Conservation (phyloP, 2,888 invertebrate genomes). For the Galeopsomyia nigrocyanea region DNA sequence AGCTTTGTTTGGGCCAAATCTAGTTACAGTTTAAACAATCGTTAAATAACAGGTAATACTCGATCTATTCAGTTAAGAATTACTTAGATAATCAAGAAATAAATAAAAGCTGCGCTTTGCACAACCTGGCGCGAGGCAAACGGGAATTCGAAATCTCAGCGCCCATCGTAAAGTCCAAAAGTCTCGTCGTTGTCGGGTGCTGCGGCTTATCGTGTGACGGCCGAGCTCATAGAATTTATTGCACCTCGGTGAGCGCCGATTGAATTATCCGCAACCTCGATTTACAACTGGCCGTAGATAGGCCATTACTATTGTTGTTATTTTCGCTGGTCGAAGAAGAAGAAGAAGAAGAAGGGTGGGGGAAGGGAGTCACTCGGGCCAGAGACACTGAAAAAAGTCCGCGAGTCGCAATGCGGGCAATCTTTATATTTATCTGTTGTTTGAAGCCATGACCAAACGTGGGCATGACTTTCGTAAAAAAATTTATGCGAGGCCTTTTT, state of each 20-base stretch:
- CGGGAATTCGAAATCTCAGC: too few relatives aligned
- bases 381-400: slow-evolving; percentile 1
- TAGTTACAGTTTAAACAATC: too few relatives aligned
- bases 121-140: background rate
- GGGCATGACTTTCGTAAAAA: slow-evolving; percentile 10
- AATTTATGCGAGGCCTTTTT: slow-evolving; percentile 8
- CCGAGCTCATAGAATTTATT: slow-evolving; percentile 10
- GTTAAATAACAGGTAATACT: too few relatives aligned
- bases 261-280: slow-evolving; percentile 41
- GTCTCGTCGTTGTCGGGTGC: background rate
- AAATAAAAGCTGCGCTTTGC: too few relatives aligned
- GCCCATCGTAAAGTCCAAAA: slow-evolving; percentile 28
- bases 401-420: slow-evolving; percentile 9
- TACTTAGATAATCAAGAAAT: too few relatives aligned
- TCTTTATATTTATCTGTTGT: slow-evolving; percentile 5
- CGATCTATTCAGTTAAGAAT: too few relatives aligned
- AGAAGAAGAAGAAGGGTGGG: background rate
- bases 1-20: too few relatives aligned
- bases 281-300: slow-evolving; percentile 38
- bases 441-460: slow-evolving; percentile 7
- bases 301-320: slow-evolving; percentile 23
- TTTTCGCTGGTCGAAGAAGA: slow-evolving; percentile 1
- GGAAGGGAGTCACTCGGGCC: background rate
- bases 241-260: slow-evolving; percentile 31
- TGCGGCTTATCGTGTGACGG: background rate